Evolutionary conservation across 2,888 invertebrate species (phyloP), one percentile per base, ranked within the genome.

Genomic region (Ophion ventricosus): DNA sequence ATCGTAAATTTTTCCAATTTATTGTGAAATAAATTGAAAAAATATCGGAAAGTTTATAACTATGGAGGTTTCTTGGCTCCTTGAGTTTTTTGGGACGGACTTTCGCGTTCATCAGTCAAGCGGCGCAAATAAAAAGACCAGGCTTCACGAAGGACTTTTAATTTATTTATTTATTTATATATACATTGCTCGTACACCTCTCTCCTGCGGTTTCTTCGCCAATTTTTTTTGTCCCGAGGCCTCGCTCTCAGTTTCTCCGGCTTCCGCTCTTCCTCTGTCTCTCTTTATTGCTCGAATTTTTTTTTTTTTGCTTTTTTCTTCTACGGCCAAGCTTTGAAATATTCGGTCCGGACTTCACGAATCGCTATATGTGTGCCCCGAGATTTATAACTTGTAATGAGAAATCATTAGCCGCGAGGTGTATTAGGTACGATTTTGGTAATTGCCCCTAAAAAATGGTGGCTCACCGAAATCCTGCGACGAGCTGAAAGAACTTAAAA

Each of bases 311-410:
- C 43, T n/a, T 29, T 72, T 61, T 78, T 72, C 49, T 66, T 59
- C 73, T 76, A 79, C 75, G 66, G 63, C 66, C 17, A 29, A 76
- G 81, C 43, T 70, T 56, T 14, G 26, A 73, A 72, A 56, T 74
- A 74, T 80, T 74, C 63, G 43, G 43, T 43, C 69, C 63, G 63
- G 66, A 77, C 17, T 67, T 77, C 59, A 69, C 64, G 76, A 81
- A 81, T 77, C 67, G 26, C 20, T 64, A 23, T 66, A 61, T 73
- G 74, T 83, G 79, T 86, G 85, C 87, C 86, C 70, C 67, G 87
- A 93, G 93, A 93, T 93, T 93, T 93, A 93, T 93, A 92, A 92
- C 92, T 92, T 88, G 92, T 92, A 93, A 93, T 92, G 92, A 92
- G 92, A 92, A 93, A 93, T 93, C 92, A 93, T 93, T 92, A 92